A percentile compares a stretch with the other conserved stretches of the same genome.
phyloP scores from a whole-genome alignment of 2,113 vertebrate genomes.

The Eurystomus gularis region DNA sequence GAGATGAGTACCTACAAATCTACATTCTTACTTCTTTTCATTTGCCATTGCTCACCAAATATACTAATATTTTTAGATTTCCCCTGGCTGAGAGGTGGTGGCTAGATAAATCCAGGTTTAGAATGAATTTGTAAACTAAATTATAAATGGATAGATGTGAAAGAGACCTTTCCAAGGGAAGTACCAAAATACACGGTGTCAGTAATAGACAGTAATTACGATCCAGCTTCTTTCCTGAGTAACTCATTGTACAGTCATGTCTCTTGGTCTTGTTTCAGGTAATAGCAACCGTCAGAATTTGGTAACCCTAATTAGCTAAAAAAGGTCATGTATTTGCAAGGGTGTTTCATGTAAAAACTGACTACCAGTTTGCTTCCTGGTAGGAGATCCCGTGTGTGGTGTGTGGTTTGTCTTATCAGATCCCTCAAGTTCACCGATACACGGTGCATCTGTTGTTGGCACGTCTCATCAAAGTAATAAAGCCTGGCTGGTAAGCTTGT shows the following conservation, averaged over 20 bases:
- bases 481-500: background rate
- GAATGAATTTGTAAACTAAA: background rate
- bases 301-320: background rate
- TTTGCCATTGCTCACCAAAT: background rate
- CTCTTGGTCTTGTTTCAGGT: conserved; percentile 27
- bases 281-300: background rate
- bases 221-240: conserved; percentile 3
- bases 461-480: background rate
- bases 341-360: background rate
- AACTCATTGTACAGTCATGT: background rate
- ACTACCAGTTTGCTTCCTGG: background rate
- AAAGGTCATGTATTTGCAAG: background rate
- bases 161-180: conserved; percentile 39
- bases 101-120: background rate
- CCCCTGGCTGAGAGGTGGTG: background rate
- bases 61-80: background rate
- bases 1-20: background rate
- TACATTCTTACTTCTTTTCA: background rate
- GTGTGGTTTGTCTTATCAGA: background rate
- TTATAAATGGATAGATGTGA: background rate
- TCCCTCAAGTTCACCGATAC: background rate
- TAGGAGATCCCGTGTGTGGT: background rate
- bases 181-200: background rate
- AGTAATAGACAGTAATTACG: conserved; percentile 3
- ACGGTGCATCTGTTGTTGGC: background rate